These are phyloP conservation scores for Callorhinus ursinus DNA, from an alignment of 2,113 vertebrate genomes.

Conservation along the genomic window DNA sequence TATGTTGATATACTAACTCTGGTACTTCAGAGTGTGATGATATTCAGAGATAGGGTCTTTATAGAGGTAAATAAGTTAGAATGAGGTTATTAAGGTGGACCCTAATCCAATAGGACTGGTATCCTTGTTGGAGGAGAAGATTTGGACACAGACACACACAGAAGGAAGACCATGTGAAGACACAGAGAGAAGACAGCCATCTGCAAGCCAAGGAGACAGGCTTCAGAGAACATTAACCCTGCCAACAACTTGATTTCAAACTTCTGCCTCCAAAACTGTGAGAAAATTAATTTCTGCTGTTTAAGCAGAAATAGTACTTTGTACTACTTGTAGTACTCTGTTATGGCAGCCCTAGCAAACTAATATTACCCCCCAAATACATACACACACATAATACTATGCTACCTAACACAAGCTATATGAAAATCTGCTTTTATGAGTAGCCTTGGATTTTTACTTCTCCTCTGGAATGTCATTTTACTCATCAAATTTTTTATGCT, in stretches of 20 bases:
- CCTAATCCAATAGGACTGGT: neutral
- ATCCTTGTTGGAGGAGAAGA: neutral
- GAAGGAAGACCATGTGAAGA: neutral
- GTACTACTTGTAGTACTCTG: neutral
- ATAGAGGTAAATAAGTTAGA: neutral
- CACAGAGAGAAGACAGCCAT: fast-evolving
- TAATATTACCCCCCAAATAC: neutral
- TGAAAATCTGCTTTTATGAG: neutral
- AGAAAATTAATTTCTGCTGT: neutral
- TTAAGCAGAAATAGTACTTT: neutral
- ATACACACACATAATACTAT: neutral
- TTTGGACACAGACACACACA: neutral
- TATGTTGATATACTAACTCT: neutral
- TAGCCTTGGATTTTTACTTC: neutral
- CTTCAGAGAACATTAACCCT: neutral
- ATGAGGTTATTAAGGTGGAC: neutral
- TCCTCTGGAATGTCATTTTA: neutral
- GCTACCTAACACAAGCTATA: neutral
- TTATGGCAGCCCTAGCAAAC: neutral
- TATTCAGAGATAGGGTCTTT: neutral
- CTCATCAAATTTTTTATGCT: neutral
- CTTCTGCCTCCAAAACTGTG: neutral
- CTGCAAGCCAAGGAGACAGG: neutral
- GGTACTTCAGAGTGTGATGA: neutral
- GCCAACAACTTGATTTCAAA: neutral